Conservation (phyloP, 2,113 vertebrate genomes). For the Gopherus evgoodei region DNA sequence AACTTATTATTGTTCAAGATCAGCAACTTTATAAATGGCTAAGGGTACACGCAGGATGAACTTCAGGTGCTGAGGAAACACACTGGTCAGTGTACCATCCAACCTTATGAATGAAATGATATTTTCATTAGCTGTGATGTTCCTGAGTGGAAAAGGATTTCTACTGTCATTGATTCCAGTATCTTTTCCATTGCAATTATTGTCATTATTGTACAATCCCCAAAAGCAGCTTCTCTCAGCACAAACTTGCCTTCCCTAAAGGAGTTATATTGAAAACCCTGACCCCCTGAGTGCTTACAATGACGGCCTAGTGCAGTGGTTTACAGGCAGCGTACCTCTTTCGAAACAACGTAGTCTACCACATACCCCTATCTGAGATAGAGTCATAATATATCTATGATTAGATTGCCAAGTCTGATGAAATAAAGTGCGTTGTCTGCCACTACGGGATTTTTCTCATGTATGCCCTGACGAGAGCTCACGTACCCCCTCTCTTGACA, state of each 20-base stretch:
- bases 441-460: neutral
- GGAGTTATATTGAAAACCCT: neutral
- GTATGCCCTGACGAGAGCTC: neutral
- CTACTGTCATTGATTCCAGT: neutral
- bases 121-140: neutral
- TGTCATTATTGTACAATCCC: neutral
- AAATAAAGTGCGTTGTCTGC: neutral
- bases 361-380: too few species aligned
- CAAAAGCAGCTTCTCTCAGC: neutral
- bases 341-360: too few species aligned
- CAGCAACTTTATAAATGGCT: neutral
- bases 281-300: neutral
- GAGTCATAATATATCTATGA: too few species aligned
- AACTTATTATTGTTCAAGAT: neutral
- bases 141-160: neutral
- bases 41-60: neutral
- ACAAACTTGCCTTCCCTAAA: neutral
- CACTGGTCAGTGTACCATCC: neutral
- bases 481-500: neutral
- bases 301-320: neutral
- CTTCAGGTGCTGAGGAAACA: neutral
- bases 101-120: neutral
- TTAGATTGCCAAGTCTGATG: too few species aligned
- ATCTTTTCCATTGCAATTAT: neutral
- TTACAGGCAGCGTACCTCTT: too few species aligned